phyloP scores from a whole-genome alignment of 2,113 vertebrate species.

The Elgaria multicarinata region DNA sequence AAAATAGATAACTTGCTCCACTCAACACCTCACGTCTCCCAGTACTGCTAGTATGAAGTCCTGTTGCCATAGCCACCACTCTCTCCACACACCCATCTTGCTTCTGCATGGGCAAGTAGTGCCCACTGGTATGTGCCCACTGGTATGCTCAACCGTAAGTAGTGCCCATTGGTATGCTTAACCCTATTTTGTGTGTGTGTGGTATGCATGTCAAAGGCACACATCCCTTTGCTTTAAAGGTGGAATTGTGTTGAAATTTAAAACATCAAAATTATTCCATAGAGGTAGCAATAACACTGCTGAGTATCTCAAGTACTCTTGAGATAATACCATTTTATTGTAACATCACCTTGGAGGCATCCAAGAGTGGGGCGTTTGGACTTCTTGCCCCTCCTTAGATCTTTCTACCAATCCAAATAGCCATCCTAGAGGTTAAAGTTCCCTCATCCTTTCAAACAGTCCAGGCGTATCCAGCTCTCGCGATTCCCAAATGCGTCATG shows the following conservation, averaged over 20 bases:
- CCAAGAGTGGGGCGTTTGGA: neutral
- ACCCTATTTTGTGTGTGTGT: too few species aligned
- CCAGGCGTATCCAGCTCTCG: neutral
- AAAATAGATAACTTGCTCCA: conserved; percentile 1
- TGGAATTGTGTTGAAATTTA: neutral
- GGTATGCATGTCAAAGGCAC: neutral
- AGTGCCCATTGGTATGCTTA: too few species aligned
- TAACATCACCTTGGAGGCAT: neutral
- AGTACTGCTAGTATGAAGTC: neutral
- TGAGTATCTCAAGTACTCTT: neutral
- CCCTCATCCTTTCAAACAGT: neutral
- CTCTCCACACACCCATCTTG: neutral
- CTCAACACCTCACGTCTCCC: neutral
- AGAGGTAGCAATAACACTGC: too few species aligned
- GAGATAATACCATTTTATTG: too few species aligned
- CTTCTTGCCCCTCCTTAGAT: neutral
- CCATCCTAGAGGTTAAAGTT: neutral
- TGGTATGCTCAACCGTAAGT: too few species aligned
- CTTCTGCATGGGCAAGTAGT: neutral
- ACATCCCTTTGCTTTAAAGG: neutral
- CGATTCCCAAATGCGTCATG: neutral
- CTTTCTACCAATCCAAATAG: neutral
- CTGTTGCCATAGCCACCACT: neutral
- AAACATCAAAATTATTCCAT: neutral
- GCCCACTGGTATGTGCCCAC: neutral